phyloP scores from a whole-genome alignment of 1,140 invertebrate species.

The Saxidomus purpurata region DNA sequence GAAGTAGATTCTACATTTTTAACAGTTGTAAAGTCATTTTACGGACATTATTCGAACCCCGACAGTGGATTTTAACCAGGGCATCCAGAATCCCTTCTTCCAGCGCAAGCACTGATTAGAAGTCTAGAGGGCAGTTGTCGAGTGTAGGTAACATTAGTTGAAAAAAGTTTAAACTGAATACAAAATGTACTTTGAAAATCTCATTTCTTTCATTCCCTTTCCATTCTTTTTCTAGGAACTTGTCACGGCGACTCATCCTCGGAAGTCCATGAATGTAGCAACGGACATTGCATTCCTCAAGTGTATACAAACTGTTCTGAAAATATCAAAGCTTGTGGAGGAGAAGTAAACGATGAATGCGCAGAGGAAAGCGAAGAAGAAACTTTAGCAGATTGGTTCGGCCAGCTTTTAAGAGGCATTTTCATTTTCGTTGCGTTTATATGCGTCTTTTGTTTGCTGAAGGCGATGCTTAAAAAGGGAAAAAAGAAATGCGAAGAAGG shows the following conservation, averaged over 20 bases:
- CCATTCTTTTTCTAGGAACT: neutral
- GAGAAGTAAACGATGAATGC: neutral
- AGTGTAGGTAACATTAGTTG: too few species aligned
- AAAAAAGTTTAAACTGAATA: too few species aligned
- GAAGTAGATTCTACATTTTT: too few species aligned
- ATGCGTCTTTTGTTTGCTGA: neutral
- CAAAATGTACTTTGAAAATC: too few species aligned
- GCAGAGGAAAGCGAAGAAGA: neutral
- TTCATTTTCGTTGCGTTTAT: neutral
- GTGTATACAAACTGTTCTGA: neutral
- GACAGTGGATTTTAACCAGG: too few species aligned
- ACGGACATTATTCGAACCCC: too few species aligned
- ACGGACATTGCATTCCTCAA: slow-evolving; percentile 5
- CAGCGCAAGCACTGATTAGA: too few species aligned
- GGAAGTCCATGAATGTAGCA: neutral
- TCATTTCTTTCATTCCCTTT: too few species aligned
- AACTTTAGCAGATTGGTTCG: neutral
- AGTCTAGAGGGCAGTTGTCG: too few species aligned
- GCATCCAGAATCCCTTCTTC: too few species aligned
- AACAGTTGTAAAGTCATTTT: too few species aligned
- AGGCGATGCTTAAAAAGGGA: neutral
- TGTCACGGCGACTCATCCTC: neutral
- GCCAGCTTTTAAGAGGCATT: neutral
- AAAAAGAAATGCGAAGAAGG: neutral
- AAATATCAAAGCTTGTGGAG: neutral